Evolutionary conservation across 2,888 invertebrate species (phyloP), one percentile per base, ranked within the genome.

Genomic region (Keiferia lycopersicella): DNA sequence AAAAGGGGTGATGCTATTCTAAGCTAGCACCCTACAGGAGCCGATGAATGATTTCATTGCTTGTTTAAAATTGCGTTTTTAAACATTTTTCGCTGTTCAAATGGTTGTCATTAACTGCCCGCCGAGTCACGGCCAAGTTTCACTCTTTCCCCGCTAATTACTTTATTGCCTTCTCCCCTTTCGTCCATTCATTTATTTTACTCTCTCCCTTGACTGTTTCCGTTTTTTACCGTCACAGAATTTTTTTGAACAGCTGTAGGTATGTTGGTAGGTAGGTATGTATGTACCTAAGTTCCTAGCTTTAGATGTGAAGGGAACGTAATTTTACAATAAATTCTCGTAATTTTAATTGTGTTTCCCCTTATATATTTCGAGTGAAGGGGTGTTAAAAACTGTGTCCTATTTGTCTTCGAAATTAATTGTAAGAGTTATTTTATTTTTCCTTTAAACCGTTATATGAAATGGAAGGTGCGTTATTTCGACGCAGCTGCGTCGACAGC

Each of bases 111-210:
- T 22, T 74, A 77, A 84, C 83, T 84, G 84, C 82, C 82, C 77
- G 77, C 6, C 26, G 26, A 26, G 6, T 2, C 81, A 71, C 80
- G 22, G 51, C 84, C 81, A 83, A 85, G 76, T 83, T 84, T 80
- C 74, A 82, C 82, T 83, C 81, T 78, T 80, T 84, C 72, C 73
- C 77, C 73, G 73, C 74, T 83, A 83, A 84, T 86, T 84, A 83
- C 82, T 84, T 84, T 82, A 86, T 84, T 83, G 78, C 82, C 79
- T 75, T 78, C 81, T 80, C 78, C 73, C 72, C 56, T 72, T 77
- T 79, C 80, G 82, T 84, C 81, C 81, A 80, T 78, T 82, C 80
- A 79, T 77, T 77, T 71, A 68, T 73, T 6, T 22, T 7, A 22
- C 22, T 73, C 70, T 53, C 45, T 75, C 73, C 69, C 71, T 53